phyloP scores from a whole-genome alignment of 2,888 invertebrate genomes.

The Hartigia nigra region DNA sequence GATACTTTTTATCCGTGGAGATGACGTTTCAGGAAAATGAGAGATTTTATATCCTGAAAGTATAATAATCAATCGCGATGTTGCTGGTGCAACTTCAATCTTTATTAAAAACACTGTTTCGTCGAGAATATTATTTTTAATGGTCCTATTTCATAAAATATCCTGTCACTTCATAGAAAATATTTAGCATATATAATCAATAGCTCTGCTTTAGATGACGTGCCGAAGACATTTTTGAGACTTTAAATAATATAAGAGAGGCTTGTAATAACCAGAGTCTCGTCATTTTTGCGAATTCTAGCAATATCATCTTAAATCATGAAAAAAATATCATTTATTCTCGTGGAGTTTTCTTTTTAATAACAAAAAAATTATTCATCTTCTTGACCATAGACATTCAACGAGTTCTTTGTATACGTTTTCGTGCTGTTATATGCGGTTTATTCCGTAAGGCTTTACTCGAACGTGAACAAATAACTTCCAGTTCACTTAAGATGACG shows the following conservation, averaged over 20 bases:
- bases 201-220: neutral
- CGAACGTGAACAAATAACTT: neutral
- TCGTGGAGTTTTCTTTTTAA: neutral
- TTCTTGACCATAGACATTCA: neutral
- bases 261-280: neutral
- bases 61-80: neutral
- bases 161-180: neutral
- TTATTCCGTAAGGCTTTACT: neutral
- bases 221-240: neutral
- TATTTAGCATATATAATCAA: neutral
- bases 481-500: neutral
- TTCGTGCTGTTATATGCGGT: neutral
- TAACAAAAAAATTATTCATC: neutral
- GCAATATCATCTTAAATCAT: neutral
- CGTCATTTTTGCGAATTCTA: neutral
- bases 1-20: neutral
- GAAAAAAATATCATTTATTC: neutral
- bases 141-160: neutral
- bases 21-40: conserved; percentile 1
- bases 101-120: neutral
- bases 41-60: neutral
- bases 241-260: neutral
- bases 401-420: neutral
- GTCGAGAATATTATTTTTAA: neutral
- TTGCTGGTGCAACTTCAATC: neutral